Base-by-base conservation (phyloP, 2,113 vertebrate genomes). In the Antigone vipio region DNA sequence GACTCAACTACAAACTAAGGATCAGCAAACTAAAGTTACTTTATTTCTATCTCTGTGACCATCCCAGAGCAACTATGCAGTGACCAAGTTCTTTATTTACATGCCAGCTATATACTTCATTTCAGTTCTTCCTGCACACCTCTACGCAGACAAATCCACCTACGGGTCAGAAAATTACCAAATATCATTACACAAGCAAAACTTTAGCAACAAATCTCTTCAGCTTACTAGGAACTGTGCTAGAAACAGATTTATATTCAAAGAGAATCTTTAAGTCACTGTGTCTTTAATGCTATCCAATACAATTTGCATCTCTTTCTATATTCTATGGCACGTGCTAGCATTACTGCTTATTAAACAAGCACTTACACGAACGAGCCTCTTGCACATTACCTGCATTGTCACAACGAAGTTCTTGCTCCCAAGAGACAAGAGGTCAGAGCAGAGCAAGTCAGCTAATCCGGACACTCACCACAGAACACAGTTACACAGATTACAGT, bases 281-380 rank as follows among this genome's bases (percentile, higher is more conserved):
- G 32, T 9, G 27, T 40, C 38, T 91, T 69, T 52, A 88, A 52
- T 4, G 16, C 30, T 22, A 42, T 2, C 23, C 40, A 21, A 6
- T 1, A 38, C 9, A 84, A 49, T 3, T 2, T 27, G 12, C 50
- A 53, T 6, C 21, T 40, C 29, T 6, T 24, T 12, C 35, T 21
- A 1, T 18, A 34, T 13, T 10, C 35, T 52, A 4, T 2, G 7
- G 32, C 4, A 24, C 14, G 13, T 4, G 44, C 64, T 1, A 22
- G 47, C 16, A 42, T 1, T 23, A 12, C 60, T 71, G 58, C 14
- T 24, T 5, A 23, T 5, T 19, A 1, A 6, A 40, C 7, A n/a
- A 30, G 10, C 1, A 0, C 53, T 79, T 6, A 15, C 44, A 34
- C 0, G 0, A 67, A 34, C 0, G 0, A 67, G 20, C 20, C 42